Conservation (phyloP, 2,888 invertebrate genomes). For the Parnassius apollo region DNA sequence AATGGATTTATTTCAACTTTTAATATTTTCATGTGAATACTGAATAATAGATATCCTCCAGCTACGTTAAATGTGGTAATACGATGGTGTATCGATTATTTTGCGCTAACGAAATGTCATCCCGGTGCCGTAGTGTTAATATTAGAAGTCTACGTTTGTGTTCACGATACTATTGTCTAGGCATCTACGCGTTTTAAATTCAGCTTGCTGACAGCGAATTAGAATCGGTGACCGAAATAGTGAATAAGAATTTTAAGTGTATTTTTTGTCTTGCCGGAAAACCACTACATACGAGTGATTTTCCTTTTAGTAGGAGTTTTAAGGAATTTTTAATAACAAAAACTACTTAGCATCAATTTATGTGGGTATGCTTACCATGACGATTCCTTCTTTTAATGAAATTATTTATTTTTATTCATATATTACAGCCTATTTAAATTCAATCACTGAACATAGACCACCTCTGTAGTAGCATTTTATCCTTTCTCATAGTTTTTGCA, state of each 20-base stretch:
- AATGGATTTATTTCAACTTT: constrained; percentile 39
- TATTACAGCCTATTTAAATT: too few relatives aligned
- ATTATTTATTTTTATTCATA: too few relatives aligned
- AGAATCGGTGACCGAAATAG: constrained; percentile 75
- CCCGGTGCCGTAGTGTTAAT: constrained; percentile 78
- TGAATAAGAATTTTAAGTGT: constrained; percentile 39
- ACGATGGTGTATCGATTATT: constrained; percentile 82
- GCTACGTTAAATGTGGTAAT: constrained; percentile 75
- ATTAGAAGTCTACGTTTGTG: constrained; percentile 79
- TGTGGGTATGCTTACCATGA: too few relatives aligned
- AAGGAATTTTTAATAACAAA: too few relatives aligned
- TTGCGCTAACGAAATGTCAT: constrained; percentile 80
- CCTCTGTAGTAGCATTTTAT: too few relatives aligned
- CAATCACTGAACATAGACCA: too few relatives aligned
- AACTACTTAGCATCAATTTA: too few relatives aligned
- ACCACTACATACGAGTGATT: neutral
- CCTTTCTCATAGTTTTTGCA: too few relatives aligned
- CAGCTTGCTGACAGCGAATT: constrained; percentile 68
- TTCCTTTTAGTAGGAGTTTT: constrained; percentile 5
- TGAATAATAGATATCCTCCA: constrained; percentile 43
- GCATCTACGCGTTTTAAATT: constrained; percentile 78
- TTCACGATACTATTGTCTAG: constrained; percentile 77
- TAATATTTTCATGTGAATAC: constrained; percentile 34
- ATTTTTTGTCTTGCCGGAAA: constrained; percentile 5
- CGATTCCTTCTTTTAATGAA: too few relatives aligned